Base-by-base conservation (phyloP, 35 echinoderm and acorn worm genomes). In the Nesometra sesokonis region DNA sequence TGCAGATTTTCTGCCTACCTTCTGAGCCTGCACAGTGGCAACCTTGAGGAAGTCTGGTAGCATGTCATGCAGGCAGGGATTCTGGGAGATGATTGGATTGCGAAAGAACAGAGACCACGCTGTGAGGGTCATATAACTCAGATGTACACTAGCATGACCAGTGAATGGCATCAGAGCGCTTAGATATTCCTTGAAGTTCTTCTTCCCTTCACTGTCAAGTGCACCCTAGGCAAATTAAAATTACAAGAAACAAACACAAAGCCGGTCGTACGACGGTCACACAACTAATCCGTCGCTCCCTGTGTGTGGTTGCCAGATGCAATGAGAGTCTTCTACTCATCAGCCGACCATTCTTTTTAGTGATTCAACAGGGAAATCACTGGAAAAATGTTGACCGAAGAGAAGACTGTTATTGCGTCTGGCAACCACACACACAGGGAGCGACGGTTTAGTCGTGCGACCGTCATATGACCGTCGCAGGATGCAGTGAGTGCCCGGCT, bases 81-180 rank as follows among this genome's bases (percentile, higher is more conserved):
- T 87, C 19, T 77, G 32, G 0, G 90, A 77, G 67, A 94, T 89
- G 76, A 88, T 88, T 34, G 86, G 83, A 85, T 91, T 92, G 19
- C 92, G 35, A 0, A 98, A 85, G 76, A 98, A 91, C 11, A 87
- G 35, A 27, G 85, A 77, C 87, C 90, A 93, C 11, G 82, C 77
- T 0, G 88, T 33, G 8, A 91, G 77, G 17, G 90, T 94, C 87
- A 98, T 86, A 35, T 93, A 79, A 47, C 89, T 94, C 15, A 98
- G 47, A 84, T 94, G 89, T 33, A 91, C 90, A 86, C 95, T 98
- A 1, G 89, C 87, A 86, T 98, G 95, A 32, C 52, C 37, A 31
- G 93, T 91, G 82, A 98, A 98, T 34, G 92, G 87, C 39, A 90
- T 78, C 17, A 98, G 79, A 4, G 95, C 87, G 32, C 89, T 47